These are phyloP conservation scores for Rhinolophus ferrumequinum DNA, from an alignment of 2,113 vertebrate genomes.

Conservation along the genomic window DNA sequence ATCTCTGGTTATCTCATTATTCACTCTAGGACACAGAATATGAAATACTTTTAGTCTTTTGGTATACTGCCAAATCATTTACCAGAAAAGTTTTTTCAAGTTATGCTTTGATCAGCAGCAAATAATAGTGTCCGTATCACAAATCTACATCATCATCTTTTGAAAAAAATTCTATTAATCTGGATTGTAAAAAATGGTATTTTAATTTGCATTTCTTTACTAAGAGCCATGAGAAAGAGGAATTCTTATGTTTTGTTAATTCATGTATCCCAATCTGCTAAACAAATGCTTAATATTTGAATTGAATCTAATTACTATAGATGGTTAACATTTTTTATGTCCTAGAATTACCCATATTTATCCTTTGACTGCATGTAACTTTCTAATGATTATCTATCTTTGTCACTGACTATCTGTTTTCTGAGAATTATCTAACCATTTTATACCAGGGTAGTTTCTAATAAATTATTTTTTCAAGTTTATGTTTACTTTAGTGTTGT, in stretches of 20 bases:
- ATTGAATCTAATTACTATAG: neutral
- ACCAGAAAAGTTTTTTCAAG: constrained; percentile 35
- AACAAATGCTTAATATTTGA: neutral
- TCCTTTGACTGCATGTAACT: neutral
- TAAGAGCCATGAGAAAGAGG: neutral
- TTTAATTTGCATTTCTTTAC: neutral
- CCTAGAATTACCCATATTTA: neutral
- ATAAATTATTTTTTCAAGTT: neutral
- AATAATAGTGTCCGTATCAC: neutral
- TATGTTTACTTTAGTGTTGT: neutral
- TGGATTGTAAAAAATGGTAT: neutral
- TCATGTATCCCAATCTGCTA: neutral
- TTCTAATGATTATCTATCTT: neutral
- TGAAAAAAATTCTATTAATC: neutral
- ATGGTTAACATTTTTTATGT: neutral
- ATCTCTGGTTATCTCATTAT: neutral
- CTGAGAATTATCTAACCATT: neutral
- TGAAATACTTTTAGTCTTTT: neutral
- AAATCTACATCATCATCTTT: neutral
- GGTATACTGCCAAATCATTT: neutral
- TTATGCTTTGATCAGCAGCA: neutral
- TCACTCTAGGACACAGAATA: neutral
- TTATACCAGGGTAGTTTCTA: neutral
- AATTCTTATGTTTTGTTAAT: neutral
- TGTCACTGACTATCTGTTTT: neutral